Conservation (phyloP, 2,113 vertebrate species). For the Peromyscus polionotus region DNA sequence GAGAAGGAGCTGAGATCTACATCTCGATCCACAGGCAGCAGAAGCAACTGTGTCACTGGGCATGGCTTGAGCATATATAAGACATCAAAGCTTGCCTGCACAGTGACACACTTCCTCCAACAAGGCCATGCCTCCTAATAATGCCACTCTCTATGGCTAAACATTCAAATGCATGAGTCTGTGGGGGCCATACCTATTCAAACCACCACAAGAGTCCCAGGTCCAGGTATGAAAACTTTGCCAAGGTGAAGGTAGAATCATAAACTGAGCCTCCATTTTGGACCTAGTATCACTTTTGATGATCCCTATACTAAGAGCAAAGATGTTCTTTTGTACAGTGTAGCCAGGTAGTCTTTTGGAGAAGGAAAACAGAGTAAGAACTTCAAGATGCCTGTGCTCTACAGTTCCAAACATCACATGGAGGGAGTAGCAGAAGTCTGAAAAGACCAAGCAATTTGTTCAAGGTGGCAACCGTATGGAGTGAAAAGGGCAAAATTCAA, state of each 20-base stretch:
- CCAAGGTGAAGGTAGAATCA: not conserved
- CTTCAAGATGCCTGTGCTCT: accelerated
- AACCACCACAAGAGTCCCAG: not conserved
- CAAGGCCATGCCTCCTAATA: not conserved
- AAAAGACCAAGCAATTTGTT: conserved; percentile 31
- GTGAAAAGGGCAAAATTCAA: conserved; percentile 21
- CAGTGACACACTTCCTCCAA: not conserved
- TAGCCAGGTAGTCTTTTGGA: not conserved
- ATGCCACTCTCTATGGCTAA: not conserved
- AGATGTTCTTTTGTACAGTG: not conserved
- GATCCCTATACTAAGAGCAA: not conserved
- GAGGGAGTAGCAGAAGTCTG: not conserved
- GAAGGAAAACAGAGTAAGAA: not conserved
- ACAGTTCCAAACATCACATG: not conserved
- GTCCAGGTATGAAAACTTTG: not conserved
- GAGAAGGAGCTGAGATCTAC: not conserved
- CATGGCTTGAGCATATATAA: not conserved
- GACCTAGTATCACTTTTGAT: too few relatives aligned
- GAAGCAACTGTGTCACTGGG: not conserved
- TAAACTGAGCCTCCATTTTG: not conserved
- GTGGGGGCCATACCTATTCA: not conserved
- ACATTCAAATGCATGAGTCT: not conserved
- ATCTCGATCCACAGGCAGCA: not conserved
- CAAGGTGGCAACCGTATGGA: not conserved
- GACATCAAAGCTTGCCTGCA: not conserved